Conservation (phyloP, 1,140 invertebrate species). For the Plectrocnemia conspersa region DNA sequence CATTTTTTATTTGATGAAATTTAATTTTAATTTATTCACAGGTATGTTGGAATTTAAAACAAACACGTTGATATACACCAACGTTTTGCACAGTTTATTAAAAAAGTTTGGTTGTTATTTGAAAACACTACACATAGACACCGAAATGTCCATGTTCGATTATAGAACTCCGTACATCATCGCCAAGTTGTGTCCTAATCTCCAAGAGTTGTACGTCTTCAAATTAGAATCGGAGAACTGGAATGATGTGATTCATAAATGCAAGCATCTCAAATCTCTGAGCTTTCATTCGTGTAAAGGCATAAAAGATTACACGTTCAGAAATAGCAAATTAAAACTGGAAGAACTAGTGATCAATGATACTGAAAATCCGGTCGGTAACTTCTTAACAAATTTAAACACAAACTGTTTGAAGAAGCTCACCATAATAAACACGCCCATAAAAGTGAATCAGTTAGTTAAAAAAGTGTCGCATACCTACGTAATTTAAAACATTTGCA, state of each 20-base stretch:
- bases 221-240: slow-evolving; percentile 47
- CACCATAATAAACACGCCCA: slow-evolving; percentile 40
- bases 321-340: slow-evolving; percentile 28
- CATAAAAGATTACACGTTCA: slow-evolving; percentile 36
- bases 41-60: slow-evolving; percentile 45
- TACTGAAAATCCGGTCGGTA: slow-evolving; percentile 44
- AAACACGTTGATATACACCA: slow-evolving; percentile 47
- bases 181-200: slow-evolving; percentile 47
- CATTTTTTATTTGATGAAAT: too few species aligned
- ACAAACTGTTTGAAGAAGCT: slow-evolving; percentile 40
- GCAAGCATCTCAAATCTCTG: slow-evolving; percentile 42
- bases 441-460: not conserved
- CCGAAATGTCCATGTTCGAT: slow-evolving; percentile 45
- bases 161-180: slow-evolving; percentile 47
- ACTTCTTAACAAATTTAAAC: slow-evolving; percentile 41
- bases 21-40: slow-evolving; percentile 25
- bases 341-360: slow-evolving; percentile 43
- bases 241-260: slow-evolving; percentile 47
- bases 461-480: slow-evolving; percentile 38
- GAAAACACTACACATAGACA: slow-evolving; percentile 43
- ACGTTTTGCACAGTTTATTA: slow-evolving; percentile 44
- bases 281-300: slow-evolving; percentile 46
- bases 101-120: slow-evolving; percentile 40
- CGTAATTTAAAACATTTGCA: slow-evolving; percentile 40
- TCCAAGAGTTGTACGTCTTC: slow-evolving; percentile 44